Conservation (phyloP, 2,797 vertebrate genomes). For the Rhinoraja longicauda region DNA sequence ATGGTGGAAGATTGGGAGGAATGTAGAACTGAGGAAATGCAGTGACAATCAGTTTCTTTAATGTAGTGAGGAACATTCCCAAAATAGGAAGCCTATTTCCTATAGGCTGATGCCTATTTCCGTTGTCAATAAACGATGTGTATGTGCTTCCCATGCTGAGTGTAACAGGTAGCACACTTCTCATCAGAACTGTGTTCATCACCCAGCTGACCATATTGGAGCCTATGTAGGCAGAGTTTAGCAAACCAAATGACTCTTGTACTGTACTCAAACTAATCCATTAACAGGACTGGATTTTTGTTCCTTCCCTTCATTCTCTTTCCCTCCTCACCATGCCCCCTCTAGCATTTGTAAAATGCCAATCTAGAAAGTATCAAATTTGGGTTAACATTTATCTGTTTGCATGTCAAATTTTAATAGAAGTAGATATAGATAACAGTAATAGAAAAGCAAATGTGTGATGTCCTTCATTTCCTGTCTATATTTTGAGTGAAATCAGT, state of each 20-base stretch:
- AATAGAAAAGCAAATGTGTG: no score
- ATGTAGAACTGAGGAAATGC: not conserved
- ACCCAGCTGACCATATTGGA: not conserved
- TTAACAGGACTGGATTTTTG: not conserved
- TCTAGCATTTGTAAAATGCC: not conserved
- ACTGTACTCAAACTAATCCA: not conserved
- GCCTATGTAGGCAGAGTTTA: no score
- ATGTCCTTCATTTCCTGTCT: no score
- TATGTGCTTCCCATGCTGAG: not conserved
- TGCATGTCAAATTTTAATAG: no score
- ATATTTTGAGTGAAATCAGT: no score
- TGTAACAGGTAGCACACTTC: not conserved
- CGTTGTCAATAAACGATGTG: not conserved
- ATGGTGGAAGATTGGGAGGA: not conserved
- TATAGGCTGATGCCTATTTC: not conserved
- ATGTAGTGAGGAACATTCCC: not conserved
- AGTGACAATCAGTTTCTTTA: not conserved
- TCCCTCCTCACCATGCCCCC: not conserved
- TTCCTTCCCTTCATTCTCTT: not conserved
- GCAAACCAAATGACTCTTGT: no score
- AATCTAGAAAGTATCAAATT: not conserved
- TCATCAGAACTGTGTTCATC: no score
- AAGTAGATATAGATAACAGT: no score
- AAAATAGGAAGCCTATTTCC: not conserved
- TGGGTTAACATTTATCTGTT: no score